Conservation (phyloP, 2,113 vertebrate species). For the Laticauda colubrina region DNA sequence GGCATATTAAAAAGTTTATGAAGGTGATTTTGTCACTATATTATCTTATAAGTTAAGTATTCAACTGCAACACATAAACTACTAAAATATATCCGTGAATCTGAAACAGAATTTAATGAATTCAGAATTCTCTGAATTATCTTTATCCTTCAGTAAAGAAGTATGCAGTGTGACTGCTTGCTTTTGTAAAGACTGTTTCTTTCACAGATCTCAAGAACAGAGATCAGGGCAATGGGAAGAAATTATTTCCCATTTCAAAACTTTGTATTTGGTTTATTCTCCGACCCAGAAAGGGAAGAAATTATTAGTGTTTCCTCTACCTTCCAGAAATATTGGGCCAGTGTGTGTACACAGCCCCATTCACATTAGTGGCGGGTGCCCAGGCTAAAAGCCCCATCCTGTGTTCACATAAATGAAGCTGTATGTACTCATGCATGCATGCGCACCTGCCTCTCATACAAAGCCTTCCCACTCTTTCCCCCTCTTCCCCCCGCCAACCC, state of each 20-base stretch:
- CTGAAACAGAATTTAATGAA: neutral
- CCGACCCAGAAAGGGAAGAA: neutral
- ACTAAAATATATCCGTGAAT: neutral
- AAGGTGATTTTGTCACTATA: neutral
- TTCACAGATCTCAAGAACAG: neutral
- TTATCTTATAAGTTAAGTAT: neutral
- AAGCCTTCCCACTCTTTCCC: too few relatives aligned
- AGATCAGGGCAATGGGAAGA: neutral
- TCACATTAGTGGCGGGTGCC: too few relatives aligned
- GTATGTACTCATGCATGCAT: too few relatives aligned
- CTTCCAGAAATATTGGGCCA: neutral
- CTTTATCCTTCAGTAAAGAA: neutral
- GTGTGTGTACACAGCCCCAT: too few relatives aligned
- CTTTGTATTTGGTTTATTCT: neutral
- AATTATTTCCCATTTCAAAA: neutral
- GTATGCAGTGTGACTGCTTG: neutral
- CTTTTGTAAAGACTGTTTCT: neutral
- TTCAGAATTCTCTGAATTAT: neutral
- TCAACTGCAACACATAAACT: neutral
- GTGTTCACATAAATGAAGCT: too few relatives aligned
- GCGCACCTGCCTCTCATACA: too few relatives aligned
- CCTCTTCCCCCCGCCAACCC: too few relatives aligned
- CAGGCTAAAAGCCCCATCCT: too few relatives aligned
- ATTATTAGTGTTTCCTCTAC: neutral
- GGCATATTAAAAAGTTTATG: neutral